Percentiles rank a stretch among this genome's conserved stretches.
Evolutionary conservation across 37 sponge, comb jelly and placozoan species (phyloP).

Genomic region (Beroe forskalii): DNA sequence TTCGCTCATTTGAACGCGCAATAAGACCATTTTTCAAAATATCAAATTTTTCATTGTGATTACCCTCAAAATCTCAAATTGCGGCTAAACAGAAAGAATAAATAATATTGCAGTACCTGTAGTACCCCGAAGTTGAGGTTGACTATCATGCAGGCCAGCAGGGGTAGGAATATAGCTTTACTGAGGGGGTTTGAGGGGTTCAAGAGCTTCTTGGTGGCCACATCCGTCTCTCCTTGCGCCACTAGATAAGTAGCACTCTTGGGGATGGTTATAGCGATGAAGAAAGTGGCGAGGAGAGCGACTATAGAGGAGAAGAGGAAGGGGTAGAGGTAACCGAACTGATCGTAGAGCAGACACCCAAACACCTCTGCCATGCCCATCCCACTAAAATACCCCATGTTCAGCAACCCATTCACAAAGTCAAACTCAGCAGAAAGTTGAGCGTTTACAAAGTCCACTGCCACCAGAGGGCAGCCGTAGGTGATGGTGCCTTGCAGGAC

Average conservation of each 20-base stretch:
- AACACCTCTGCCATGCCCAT: background rate
- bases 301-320: background rate
- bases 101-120: too few relatives aligned
- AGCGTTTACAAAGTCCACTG: constrained; percentile 25
- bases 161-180: background rate
- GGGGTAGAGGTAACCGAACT: background rate
- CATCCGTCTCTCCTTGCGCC: background rate
- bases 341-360: constrained; percentile 29
- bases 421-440: background rate
- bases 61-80: too few relatives aligned
- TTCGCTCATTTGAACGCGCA: too few relatives aligned
- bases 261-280: background rate
- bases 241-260: background rate
- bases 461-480: background rate
- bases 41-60: too few relatives aligned
- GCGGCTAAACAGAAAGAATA: too few relatives aligned
- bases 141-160: background rate
- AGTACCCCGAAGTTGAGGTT: constrained; percentile 18
- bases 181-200: background rate
- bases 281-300: background rate
- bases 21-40: too few relatives aligned
- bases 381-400: background rate
- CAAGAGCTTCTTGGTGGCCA: background rate
- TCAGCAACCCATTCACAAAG: background rate
- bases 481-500: background rate